phyloP scores from a whole-genome alignment of 37 sponge, comb jelly and placozoan genomes.

The Ephydatia muelleri region DNA sequence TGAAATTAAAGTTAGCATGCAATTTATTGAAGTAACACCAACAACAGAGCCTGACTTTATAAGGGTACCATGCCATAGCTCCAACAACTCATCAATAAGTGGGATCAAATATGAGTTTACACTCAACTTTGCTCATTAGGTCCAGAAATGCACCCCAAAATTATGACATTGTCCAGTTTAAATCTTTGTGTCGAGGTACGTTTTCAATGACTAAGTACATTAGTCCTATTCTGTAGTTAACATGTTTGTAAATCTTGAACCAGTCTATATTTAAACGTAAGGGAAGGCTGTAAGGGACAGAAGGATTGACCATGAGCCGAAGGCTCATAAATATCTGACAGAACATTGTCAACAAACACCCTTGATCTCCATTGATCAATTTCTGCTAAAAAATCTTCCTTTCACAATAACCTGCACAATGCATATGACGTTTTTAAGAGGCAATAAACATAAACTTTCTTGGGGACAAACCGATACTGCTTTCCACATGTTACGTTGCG shows the following conservation, averaged over 20 bases:
- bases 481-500: not conserved
- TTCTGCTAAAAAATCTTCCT: slow-evolving; percentile 23
- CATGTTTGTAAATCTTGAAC: slow-evolving; percentile 53
- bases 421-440: slow-evolving; percentile 16
- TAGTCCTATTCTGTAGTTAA: slow-evolving; percentile 34
- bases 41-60: not conserved
- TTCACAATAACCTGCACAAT: slow-evolving; percentile 7
- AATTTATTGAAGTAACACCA: slow-evolving; percentile 7
- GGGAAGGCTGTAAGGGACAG: slow-evolving; percentile 22
- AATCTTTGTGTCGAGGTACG: slow-evolving; percentile 39
- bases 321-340: slow-evolving; percentile 50
- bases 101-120: slow-evolving; percentile 38
- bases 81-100: slow-evolving; percentile 36
- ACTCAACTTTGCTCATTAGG: slow-evolving; percentile 27
- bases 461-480: slow-evolving; percentile 12
- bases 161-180: slow-evolving; percentile 45
- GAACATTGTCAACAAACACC: not conserved
- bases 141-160: slow-evolving; percentile 56
- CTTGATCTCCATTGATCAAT: slow-evolving; percentile 48
- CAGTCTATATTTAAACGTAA: slow-evolving; percentile 64
- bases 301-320: slow-evolving; percentile 6
- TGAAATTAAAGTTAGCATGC: not conserved
- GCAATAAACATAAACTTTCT: slow-evolving; percentile 20
- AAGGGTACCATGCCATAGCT: slow-evolving; percentile 27
- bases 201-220: slow-evolving; percentile 56